Evolutionary conservation across 2,888 invertebrate genomes (phyloP).

Genomic region (Baccha elongata): DNA sequence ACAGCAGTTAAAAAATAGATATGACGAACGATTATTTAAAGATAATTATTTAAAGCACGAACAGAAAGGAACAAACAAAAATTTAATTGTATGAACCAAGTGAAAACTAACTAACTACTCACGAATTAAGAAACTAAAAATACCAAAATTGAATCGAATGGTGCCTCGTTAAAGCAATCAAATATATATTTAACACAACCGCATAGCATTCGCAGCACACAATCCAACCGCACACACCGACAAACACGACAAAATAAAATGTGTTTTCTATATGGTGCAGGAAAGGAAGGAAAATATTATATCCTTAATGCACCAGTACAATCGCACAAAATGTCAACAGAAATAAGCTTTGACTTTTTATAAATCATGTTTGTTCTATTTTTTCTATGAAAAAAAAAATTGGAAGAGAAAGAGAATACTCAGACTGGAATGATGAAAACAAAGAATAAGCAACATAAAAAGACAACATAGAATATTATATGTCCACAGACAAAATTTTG

Average conservation of each 20-base stretch:
- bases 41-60: background rate
- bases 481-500: no score
- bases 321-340: conserved; percentile 58
- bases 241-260: conserved; percentile 15
- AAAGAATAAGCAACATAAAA: background rate
- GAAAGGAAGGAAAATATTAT: conserved; percentile 14
- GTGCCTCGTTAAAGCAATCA: conserved; percentile 11
- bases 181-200: conserved; percentile 47
- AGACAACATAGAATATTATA: conserved; percentile 47
- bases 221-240: conserved; percentile 36
- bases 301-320: conserved; percentile 51
- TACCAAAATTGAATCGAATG: conserved; percentile 31
- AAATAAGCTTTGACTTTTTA: conserved; percentile 59
- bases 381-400: background rate
- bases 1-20: background rate
- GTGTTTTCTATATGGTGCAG: conserved; percentile 31
- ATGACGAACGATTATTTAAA: no score
- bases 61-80: background rate
- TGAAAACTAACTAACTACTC: conserved; percentile 19
- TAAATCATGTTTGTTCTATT: conserved; percentile 41
- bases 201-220: conserved; percentile 16
- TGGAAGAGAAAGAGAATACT: background rate
- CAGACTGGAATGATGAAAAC: background rate
- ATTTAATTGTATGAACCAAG: background rate
- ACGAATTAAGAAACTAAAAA: conserved; percentile 9